Conservation (phyloP, 2,888 invertebrate genomes). For the Octonoba sinensis region DNA sequence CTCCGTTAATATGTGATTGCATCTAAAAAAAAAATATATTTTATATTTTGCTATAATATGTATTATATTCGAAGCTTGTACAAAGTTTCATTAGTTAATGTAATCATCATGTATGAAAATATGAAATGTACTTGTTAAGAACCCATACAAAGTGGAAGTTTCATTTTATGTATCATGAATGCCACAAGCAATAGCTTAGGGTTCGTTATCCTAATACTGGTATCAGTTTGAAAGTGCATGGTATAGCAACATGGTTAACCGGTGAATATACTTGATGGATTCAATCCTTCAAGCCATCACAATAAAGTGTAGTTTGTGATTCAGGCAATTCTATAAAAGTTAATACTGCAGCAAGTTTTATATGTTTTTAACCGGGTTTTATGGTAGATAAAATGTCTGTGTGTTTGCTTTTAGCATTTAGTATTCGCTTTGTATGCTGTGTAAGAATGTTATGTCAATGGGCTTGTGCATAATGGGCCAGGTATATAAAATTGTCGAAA, state of each 20-base stretch:
- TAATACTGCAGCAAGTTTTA: conserved; percentile 44
- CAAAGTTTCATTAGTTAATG: too few relatives aligned
- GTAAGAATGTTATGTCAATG: conserved; percentile 35
- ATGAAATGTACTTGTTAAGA: too few relatives aligned
- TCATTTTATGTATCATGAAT: too few relatives aligned
- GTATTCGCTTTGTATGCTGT: conserved; percentile 30
- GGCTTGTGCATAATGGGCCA: conserved; percentile 27
- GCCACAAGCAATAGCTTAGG: too few relatives aligned
- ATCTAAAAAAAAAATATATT: too few relatives aligned
- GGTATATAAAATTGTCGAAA: too few relatives aligned
- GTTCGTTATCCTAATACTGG: too few relatives aligned
- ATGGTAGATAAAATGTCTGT: conserved; percentile 47
- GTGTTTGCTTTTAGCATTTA: conserved; percentile 53
- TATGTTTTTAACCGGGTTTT: conserved; percentile 52
- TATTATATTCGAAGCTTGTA: too few relatives aligned
- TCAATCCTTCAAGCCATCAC: conserved; percentile 32
- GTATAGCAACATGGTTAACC: conserved; percentile 42
- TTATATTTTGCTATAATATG: too few relatives aligned
- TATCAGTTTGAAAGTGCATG: conserved; percentile 22
- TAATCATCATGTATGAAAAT: too few relatives aligned
- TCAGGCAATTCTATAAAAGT: conserved; percentile 44
- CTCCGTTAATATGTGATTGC: too few relatives aligned
- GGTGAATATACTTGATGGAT: conserved; percentile 19
- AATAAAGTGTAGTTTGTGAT: conserved; percentile 31
- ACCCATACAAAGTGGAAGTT: too few relatives aligned